Percentiles rank a stretch among this genome's conserved stretches.
Conservation (phyloP, 2,113 vertebrate genomes). For the Geococcyx californianus region DNA sequence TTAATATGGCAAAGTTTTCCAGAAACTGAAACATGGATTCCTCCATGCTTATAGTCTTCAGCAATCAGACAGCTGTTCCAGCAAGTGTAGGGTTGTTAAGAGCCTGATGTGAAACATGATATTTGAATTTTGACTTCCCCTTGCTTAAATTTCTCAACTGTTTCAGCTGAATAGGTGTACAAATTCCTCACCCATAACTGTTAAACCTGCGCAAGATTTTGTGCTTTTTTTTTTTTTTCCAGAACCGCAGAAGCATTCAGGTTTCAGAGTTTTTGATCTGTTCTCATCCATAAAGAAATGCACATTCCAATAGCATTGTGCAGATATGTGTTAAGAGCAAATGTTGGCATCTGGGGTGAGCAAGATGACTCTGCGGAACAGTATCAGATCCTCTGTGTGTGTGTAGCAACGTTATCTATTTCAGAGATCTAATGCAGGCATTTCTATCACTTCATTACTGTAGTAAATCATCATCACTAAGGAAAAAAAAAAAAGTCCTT, state of each 20-base stretch:
- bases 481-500: not conserved
- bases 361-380: not conserved
- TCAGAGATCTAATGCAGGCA: constrained; percentile 31
- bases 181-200: not conserved
- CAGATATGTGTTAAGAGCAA: not conserved
- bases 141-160: not conserved
- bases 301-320: not conserved
- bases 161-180: not conserved
- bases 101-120: not conserved
- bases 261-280: not conserved
- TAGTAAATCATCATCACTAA: constrained; percentile 1
- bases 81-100: not conserved
- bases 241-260: not conserved
- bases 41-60: not conserved
- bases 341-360: not conserved
- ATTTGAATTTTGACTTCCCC: not conserved
- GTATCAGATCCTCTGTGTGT: not conserved
- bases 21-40: not conserved
- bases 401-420: constrained; percentile 32
- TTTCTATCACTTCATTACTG: constrained; percentile 41
- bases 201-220: not conserved
- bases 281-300: not conserved
- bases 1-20: not conserved
- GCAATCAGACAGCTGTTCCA: not conserved
- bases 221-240: not conserved